Evolutionary conservation across 2,888 invertebrate genomes (phyloP).

Genomic region (Magallana nippona): DNA sequence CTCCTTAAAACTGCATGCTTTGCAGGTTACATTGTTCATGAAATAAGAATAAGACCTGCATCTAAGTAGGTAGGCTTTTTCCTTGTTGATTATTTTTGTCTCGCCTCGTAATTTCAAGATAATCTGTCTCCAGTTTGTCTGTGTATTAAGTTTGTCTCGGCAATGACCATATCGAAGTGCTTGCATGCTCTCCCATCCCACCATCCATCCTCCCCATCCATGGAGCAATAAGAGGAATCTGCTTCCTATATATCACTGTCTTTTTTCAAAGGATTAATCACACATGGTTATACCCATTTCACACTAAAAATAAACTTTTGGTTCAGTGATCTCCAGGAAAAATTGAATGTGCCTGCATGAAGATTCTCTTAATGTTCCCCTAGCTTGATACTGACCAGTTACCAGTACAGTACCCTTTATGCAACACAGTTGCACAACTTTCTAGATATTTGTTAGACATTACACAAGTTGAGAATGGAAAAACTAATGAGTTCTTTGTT

Average conservation of each 20-base stretch:
- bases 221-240: slow-evolving; percentile 4
- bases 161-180: background rate
- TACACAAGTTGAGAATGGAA: background rate
- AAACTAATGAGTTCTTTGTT: background rate
- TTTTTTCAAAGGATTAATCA: slow-evolving; percentile 25
- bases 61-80: no score
- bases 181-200: background rate
- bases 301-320: slow-evolving; percentile 24
- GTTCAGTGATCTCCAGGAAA: background rate
- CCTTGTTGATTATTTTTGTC: no score
- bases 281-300: background rate
- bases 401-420: no score
- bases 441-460: background rate
- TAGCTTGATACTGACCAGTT: no score
- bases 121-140: background rate
- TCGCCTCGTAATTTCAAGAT: no score
- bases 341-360: background rate
- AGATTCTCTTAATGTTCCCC: no score
- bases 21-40: no score
- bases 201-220: background rate
- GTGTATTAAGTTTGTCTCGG: background rate
- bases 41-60: no score
- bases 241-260: slow-evolving; percentile 24
- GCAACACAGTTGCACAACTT: no score
- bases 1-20: no score